Conservation (phyloP, 2,797 vertebrate species). For the Thalassophryne amazonica region DNA sequence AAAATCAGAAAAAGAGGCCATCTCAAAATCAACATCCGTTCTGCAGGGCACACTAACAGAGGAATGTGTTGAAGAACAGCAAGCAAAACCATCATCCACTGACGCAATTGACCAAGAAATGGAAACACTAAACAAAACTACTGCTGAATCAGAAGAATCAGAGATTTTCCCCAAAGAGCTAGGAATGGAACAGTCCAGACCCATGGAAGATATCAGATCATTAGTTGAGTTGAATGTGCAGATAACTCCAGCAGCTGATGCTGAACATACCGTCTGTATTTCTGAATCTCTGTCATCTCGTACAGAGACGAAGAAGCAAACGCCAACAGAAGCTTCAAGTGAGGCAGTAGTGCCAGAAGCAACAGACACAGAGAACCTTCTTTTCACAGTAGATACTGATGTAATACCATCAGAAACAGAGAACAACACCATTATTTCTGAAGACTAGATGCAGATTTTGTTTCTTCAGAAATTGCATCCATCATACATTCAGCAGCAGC, state of each 20-base stretch:
- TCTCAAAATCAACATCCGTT: background rate
- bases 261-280: background rate
- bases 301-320: background rate
- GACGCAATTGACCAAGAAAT: constrained; percentile 1
- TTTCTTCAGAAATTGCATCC: background rate
- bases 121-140: background rate
- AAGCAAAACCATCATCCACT: background rate
- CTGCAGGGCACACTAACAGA: background rate
- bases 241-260: constrained; percentile 3
- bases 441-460: background rate
- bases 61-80: constrained; percentile 6
- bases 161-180: background rate
- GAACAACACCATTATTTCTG: background rate
- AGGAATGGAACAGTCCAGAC: constrained; percentile 15
- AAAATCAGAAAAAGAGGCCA: constrained; percentile 8
- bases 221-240: constrained; percentile 3
- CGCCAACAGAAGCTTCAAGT: background rate
- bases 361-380: constrained; percentile 12
- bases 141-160: background rate
- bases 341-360: background rate
- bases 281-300: constrained; percentile 1
- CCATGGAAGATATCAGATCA: background rate
- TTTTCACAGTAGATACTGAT: background rate
- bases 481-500: background rate
- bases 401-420: background rate